Evolutionary conservation across 1,140 invertebrate species (phyloP).

Genomic region (Conus ventricosus): DNA sequence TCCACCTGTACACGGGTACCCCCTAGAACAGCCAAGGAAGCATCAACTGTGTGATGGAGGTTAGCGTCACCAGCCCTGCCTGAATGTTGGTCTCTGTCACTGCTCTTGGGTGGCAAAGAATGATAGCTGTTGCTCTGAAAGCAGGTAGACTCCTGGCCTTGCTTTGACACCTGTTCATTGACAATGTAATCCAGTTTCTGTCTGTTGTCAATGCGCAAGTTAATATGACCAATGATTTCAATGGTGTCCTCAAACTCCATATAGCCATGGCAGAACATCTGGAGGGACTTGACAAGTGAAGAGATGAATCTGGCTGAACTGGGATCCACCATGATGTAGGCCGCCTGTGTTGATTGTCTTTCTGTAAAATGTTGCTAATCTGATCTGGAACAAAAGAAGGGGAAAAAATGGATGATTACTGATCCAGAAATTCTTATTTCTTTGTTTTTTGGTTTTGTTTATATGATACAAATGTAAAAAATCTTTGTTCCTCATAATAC

Average conservation of each 20-base stretch:
- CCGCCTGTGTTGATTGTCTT: background rate
- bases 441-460: no score
- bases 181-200: conserved; percentile 53
- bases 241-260: conserved; percentile 51
- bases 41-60: background rate
- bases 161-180: conserved; percentile 53
- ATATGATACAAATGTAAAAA: no score
- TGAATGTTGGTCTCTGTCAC: background rate
- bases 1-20: conserved; percentile 20
- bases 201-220: conserved; percentile 48
- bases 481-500: no score
- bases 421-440: no score
- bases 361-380: background rate
- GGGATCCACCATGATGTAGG: conserved; percentile 42
- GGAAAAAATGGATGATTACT: background rate
- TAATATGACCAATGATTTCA: conserved; percentile 52
- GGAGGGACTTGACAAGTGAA: conserved; percentile 49
- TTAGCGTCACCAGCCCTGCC: background rate
- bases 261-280: conserved; percentile 52
- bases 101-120: conserved; percentile 39
- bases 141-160: conserved; percentile 44
- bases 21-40: background rate
- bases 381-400: background rate
- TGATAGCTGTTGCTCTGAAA: conserved; percentile 56
- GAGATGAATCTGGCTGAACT: conserved; percentile 41